Percentiles rank a stretch among this genome's conserved stretches.
Evolutionary conservation across 2,888 invertebrate species (phyloP).

Genomic region (Cactoblastis cactorum): DNA sequence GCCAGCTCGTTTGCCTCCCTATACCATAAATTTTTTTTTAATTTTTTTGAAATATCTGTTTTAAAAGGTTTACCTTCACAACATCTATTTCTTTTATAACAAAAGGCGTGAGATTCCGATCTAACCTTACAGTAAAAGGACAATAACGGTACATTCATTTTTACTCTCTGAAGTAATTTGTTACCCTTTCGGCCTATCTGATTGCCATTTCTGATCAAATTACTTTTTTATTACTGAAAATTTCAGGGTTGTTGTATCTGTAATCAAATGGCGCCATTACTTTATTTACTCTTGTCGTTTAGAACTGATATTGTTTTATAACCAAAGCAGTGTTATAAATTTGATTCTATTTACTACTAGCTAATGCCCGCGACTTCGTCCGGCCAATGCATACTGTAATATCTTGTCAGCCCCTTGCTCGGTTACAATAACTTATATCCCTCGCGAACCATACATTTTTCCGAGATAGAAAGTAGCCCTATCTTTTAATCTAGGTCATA

Average conservation of each 20-base stretch:
- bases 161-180: not conserved
- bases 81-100: not conserved
- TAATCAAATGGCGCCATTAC: not conserved
- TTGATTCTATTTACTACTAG: too few relatives aligned
- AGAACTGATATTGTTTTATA: not conserved
- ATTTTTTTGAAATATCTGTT: not conserved
- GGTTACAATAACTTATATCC: too few relatives aligned
- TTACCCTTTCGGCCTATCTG: slow-evolving; percentile 1
- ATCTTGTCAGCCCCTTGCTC: too few relatives aligned
- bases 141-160: not conserved
- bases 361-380: too few relatives aligned
- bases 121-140: not conserved
- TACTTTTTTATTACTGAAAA: not conserved
- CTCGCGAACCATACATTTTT: too few relatives aligned
- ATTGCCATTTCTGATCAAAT: slow-evolving; percentile 7
- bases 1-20: not conserved
- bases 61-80: not conserved
- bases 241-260: not conserved
- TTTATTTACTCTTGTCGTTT: not conserved
- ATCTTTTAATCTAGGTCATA: too few relatives aligned
- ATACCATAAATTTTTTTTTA: not conserved
- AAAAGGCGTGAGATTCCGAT: not conserved
- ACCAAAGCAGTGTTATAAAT: too few relatives aligned
- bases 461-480: too few relatives aligned
- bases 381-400: too few relatives aligned